Percentiles rank a stretch among this genome's conserved stretches.
Evolutionary conservation across 1,140 invertebrate genomes (phyloP).

Genomic region (fruit fly (Drosophila melanogaster)): DNA sequence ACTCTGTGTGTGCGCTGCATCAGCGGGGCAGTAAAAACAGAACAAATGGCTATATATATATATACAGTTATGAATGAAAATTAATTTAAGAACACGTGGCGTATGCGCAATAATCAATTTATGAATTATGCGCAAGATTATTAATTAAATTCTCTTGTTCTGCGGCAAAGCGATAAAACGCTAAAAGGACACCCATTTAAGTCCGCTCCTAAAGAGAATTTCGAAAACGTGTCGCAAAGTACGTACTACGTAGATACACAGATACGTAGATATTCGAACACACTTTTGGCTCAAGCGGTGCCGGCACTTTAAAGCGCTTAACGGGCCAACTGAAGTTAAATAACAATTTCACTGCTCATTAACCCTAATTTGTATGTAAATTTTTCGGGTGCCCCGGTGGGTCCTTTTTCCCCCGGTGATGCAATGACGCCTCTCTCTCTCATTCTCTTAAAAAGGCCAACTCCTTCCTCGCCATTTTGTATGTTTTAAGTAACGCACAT

Average conservation of each 20-base stretch:
- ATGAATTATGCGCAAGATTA: conserved; percentile 45
- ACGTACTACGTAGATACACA: conserved; percentile 2
- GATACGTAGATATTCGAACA: conserved; percentile 51
- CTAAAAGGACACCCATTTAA: conserved; percentile 21
- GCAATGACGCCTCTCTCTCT: conserved; percentile 19
- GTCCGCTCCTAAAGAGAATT: conserved; percentile 47
- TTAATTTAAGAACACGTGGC: conserved; percentile 65
- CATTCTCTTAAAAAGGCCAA: conserved; percentile 40
- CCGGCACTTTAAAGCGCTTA: conserved; percentile 70
- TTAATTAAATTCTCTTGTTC: conserved; percentile 50
- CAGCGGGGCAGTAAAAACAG: conserved; percentile 25
- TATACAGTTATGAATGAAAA: conserved; percentile 32
- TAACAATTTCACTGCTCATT: conserved; percentile 83
- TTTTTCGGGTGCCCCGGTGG: conserved; percentile 62
- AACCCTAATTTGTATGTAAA: conserved; percentile 83
- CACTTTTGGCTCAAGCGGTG: conserved; percentile 46
- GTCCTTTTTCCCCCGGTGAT: conserved; percentile 16
- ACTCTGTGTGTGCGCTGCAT: conserved; percentile 4
- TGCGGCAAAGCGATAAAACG: conserved; percentile 1
- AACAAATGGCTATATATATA: conserved; percentile 29
- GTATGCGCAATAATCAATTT: conserved; percentile 68
- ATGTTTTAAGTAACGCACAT: conserved; percentile 63
- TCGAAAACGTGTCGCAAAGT: conserved; percentile 74
- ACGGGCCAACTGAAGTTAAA: conserved; percentile 78
- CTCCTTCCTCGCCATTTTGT: conserved; percentile 34